A percentile compares a stretch with the other conserved stretches of the same genome.
phyloP scores from a whole-genome alignment of 2,888 invertebrate species.

The Chironomus tentans region DNA sequence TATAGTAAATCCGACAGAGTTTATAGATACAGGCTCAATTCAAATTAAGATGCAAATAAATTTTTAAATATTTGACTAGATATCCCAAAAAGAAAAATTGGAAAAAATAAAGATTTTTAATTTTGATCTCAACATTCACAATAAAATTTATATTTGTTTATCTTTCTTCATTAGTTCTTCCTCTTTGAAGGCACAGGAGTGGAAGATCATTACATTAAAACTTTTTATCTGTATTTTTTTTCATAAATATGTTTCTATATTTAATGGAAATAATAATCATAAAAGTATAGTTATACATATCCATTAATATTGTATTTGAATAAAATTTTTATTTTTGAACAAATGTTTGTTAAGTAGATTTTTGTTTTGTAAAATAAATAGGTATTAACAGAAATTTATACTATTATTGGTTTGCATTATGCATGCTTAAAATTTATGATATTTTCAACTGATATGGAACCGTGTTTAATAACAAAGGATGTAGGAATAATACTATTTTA shows the following conservation, averaged over 20 bases:
- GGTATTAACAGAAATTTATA: too few species aligned
- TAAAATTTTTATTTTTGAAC: too few species aligned
- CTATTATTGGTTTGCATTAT: too few species aligned
- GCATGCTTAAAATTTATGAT: not conserved
- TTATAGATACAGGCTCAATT: too few species aligned
- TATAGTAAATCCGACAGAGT: too few species aligned
- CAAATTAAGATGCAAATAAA: too few species aligned
- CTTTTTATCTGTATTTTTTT: not conserved
- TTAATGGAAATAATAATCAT: not conserved
- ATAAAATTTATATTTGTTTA: too few species aligned
- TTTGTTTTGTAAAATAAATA: too few species aligned
- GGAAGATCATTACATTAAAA: constrained; percentile 22
- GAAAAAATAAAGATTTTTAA: not conserved
- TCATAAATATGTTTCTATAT: not conserved
- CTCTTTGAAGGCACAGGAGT: constrained; percentile 24
- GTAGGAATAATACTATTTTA: not conserved
- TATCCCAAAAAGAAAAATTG: not conserved
- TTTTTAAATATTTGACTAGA: not conserved
- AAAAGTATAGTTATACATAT: not conserved
- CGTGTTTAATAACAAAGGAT: not conserved
- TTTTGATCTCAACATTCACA: not conserved
- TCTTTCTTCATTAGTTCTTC: not conserved
- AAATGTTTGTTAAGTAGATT: too few species aligned
- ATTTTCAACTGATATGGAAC: constrained; percentile 22
- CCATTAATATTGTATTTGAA: too few species aligned